These are phyloP conservation scores for Protonemura montana DNA, from an alignment of 2,888 invertebrate species.

Conservation along the genomic window DNA sequence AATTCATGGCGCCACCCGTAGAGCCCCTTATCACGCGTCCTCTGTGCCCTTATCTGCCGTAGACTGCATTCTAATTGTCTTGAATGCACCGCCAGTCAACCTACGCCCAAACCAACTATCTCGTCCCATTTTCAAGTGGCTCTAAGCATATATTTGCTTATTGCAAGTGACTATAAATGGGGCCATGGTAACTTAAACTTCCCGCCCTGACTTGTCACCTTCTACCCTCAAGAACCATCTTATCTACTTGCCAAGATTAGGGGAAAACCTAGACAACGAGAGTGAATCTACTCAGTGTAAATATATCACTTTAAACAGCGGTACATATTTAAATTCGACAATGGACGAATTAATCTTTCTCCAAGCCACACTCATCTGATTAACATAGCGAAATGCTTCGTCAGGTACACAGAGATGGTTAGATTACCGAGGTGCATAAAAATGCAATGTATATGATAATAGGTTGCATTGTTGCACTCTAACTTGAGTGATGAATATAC, in stretches of 20 bases:
- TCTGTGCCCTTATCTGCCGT: background rate
- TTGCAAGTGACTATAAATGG: background rate
- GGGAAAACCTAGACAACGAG: background rate
- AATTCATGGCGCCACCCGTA: background rate
- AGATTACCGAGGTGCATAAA: background rate
- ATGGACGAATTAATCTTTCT: background rate
- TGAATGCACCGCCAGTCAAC: background rate
- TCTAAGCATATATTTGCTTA: background rate
- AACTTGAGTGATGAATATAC: background rate
- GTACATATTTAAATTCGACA: background rate
- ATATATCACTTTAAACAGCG: background rate
- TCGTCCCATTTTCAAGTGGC: background rate
- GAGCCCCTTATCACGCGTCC: background rate
- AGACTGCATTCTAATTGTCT: background rate
- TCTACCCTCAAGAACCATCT: background rate
- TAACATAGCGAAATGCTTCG: background rate
- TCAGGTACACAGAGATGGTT: background rate
- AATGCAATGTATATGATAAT: conserved; percentile 5
- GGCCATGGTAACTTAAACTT: background rate
- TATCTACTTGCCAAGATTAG: background rate
- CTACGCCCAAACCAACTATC: background rate
- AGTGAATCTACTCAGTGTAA: background rate
- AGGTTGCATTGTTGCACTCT: background rate
- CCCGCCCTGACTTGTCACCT: background rate
- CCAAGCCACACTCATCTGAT: background rate